These are phyloP conservation scores for Aleiodes testaceus DNA, from an alignment of 2,888 invertebrate species.

Conservation along the genomic window DNA sequence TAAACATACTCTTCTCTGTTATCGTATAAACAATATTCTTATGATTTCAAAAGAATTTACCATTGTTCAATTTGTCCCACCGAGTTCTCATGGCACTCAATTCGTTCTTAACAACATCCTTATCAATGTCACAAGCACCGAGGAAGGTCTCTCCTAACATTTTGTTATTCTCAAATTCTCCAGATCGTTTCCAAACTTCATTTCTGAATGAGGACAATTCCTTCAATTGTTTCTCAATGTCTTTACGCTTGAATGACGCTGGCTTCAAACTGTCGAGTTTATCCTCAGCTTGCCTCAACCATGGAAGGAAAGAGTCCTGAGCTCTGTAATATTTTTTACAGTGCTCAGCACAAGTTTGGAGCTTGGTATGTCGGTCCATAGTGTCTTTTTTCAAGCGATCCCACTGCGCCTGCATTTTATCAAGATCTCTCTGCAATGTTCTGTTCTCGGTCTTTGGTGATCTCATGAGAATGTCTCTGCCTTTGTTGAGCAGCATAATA, in stretches of 20 bases:
- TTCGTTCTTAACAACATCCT: slow-evolving; percentile 89
- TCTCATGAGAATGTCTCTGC: slow-evolving; percentile 80
- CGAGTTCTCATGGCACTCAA: slow-evolving; percentile 86
- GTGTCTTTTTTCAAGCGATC: slow-evolving; percentile 92
- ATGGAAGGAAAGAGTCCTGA: slow-evolving; percentile 89
- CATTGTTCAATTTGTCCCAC: slow-evolving; percentile 94
- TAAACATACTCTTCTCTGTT: no score
- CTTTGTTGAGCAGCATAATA: slow-evolving; percentile 94
- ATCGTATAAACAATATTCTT: neutral
- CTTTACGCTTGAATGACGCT: slow-evolving; percentile 87
- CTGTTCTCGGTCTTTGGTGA: slow-evolving; percentile 75
- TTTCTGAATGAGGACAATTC: slow-evolving; percentile 92
- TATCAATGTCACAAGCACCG: slow-evolving; percentile 90
- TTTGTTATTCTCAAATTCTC: slow-evolving; percentile 92
- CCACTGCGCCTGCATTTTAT: slow-evolving; percentile 93
- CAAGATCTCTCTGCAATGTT: slow-evolving; percentile 84
- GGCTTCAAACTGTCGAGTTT: slow-evolving; percentile 86
- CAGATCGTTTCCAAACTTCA: slow-evolving; percentile 94
- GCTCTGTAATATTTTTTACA: slow-evolving; percentile 91
- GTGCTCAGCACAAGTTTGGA: slow-evolving; percentile 90
- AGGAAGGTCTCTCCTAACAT: slow-evolving; percentile 91
- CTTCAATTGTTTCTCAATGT: slow-evolving; percentile 89
- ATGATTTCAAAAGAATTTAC: slow-evolving; percentile 68
- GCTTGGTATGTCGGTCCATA: slow-evolving; percentile 87
- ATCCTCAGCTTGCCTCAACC: slow-evolving; percentile 91